Evolutionary conservation across 2,888 invertebrate species (phyloP).

Genomic region (Oligia strigilis): DNA sequence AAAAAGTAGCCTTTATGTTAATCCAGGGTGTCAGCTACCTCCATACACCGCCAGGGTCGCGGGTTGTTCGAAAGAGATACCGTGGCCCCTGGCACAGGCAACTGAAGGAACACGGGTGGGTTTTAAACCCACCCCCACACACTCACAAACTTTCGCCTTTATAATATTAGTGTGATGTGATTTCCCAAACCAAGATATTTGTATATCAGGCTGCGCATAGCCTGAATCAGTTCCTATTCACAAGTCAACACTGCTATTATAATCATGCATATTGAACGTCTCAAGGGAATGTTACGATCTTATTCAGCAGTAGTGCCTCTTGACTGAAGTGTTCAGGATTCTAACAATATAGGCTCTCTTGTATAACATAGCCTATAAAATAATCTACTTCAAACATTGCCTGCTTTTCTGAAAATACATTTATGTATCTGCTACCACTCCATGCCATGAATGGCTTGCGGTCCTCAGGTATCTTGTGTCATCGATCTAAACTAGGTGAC

Average conservation of each 20-base stretch:
- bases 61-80: no score
- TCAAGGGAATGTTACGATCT: neutral
- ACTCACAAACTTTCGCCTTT: no score
- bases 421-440: no score
- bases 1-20: no score
- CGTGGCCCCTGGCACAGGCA: no score
- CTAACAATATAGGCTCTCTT: neutral
- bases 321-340: slow-evolving; percentile 12
- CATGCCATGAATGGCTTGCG: neutral
- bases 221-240: neutral
- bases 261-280: neutral
- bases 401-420: neutral
- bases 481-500: neutral
- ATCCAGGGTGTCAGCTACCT: no score
- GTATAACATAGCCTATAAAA: neutral
- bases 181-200: neutral
- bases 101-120: no score
- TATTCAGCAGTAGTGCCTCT: slow-evolving; percentile 5
- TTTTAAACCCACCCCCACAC: no score
- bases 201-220: neutral
- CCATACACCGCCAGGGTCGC: no score
- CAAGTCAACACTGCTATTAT: neutral
- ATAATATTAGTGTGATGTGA: no score
- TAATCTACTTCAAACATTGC: slow-evolving; percentile 3
- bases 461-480: neutral